Evolutionary conservation across 2,797 vertebrate species (phyloP), one percentile per base, ranked within the genome.

Genomic region (Sardinella longiceps): DNA sequence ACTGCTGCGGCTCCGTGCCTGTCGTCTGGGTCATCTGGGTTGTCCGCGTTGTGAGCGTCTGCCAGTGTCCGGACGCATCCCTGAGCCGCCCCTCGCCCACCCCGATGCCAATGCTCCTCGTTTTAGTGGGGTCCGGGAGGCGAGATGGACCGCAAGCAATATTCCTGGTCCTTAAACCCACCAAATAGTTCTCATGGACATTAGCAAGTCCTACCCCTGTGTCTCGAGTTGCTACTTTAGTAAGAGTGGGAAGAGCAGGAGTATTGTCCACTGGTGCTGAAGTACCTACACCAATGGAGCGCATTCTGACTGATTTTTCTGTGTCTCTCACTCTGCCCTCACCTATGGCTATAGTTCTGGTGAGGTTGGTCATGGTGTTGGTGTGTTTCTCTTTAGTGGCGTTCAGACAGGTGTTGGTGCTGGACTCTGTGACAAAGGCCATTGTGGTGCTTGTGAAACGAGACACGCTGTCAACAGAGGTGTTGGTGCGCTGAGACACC

Each of bases 121-220:
- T 97, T 88, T 94, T 94, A 30, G 91, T 6, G 5, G 97, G 96
- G 87, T 95, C 94, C 1, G 94, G 94, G 14, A 94, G 90, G 85
- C 89, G 91, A 0, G 95, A 95, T 0, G 98, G 96, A 60, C 98
- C 98, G 0, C 97, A 99, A 0, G 97, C 98, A 89, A 99, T 99
- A 90, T 96, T 98, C 83, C 97, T 94, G 81, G 97, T 97, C 92
- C 97, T 98, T 63, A 99, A 91, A 43, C 98, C 98, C 70, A 99
- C 93, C 74, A 99, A 91, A 81, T 96, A 98, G 91, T 97, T 98
- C 81, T 99, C 98, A 2, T 96, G 86, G 88, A 99, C 84, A 80
- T 91, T 97, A 53, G 96, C 95, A 88, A 97, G 95, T 10, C 98
- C 98, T 87, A 97, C 88, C 0, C 97, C 97, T 2, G 89, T 92